Conservation (phyloP, 1,140 invertebrate genomes). For the Solen grandis region DNA sequence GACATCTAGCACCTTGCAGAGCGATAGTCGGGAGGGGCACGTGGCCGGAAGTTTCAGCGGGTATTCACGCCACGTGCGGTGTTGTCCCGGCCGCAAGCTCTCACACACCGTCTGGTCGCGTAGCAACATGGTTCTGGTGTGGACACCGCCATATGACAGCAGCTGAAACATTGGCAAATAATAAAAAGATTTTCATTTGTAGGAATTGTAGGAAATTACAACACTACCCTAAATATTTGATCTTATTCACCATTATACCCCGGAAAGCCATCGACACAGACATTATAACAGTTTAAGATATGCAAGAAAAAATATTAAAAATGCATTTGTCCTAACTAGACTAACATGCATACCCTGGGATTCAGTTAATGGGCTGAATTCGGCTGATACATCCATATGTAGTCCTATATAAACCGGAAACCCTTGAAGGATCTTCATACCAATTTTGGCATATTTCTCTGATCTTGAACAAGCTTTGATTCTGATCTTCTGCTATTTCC, state of each 20-base stretch:
- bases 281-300: too few species aligned
- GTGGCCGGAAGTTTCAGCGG: constrained; percentile 72
- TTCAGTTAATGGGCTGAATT: too few species aligned
- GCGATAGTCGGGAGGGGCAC: constrained; percentile 74
- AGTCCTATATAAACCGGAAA: too few species aligned
- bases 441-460: too few species aligned
- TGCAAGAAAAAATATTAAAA: too few species aligned
- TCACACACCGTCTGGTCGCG: constrained; percentile 72
- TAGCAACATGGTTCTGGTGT: constrained; percentile 68
- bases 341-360: too few species aligned
- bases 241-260: background rate
- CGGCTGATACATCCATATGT: too few species aligned
- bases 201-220: background rate
- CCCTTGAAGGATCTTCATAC: too few species aligned
- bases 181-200: too few species aligned
- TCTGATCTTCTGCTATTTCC: too few species aligned
- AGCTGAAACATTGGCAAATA: constrained; percentile 61
- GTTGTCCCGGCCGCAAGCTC: constrained; percentile 71
- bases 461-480: too few species aligned
- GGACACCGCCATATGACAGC: constrained; percentile 72
- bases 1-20: constrained; percentile 76
- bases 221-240: background rate
- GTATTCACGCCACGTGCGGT: constrained; percentile 72
- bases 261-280: background rate
- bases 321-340: too few species aligned